phyloP scores from a whole-genome alignment of 1,140 invertebrate genomes.

The Thrips palmi region DNA sequence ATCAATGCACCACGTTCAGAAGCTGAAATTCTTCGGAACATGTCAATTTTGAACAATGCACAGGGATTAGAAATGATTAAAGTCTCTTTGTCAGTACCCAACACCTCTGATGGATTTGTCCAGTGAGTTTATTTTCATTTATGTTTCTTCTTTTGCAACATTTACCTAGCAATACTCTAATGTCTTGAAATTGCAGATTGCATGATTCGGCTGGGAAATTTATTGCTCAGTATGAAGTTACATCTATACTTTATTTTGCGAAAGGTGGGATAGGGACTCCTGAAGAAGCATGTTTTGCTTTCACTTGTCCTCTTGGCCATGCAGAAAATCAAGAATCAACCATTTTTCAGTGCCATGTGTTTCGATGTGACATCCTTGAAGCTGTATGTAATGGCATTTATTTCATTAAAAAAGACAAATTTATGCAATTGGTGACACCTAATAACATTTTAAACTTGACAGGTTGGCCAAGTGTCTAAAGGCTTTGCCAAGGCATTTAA shows the following conservation, averaged over 20 bases:
- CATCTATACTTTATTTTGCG: slow-evolving; percentile 88
- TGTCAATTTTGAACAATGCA: slow-evolving; percentile 72
- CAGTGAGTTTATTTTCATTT: slow-evolving; percentile 34
- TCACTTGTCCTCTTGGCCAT: slow-evolving; percentile 82
- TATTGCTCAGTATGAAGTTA: slow-evolving; percentile 77
- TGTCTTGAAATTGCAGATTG: slow-evolving; percentile 38
- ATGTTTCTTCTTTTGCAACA: slow-evolving; percentile 9
- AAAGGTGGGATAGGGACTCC: slow-evolving; percentile 65
- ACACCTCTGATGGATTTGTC: slow-evolving; percentile 65
- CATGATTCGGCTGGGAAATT: slow-evolving; percentile 73
- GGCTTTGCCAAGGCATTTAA: slow-evolving; percentile 88
- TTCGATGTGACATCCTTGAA: slow-evolving; percentile 90
- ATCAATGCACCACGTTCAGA: slow-evolving; percentile 89
- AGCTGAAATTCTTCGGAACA: slow-evolving; percentile 86
- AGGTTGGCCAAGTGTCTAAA: slow-evolving; percentile 50
- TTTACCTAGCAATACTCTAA: slow-evolving; percentile 1
- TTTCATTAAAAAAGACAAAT: neutral
- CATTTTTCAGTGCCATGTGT: slow-evolving; percentile 93
- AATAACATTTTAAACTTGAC: slow-evolving; percentile 5
- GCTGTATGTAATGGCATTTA: slow-evolving; percentile 54
- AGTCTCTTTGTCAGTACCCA: slow-evolving; percentile 79
- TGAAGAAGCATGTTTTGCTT: slow-evolving; percentile 87
- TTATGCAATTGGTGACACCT: neutral
- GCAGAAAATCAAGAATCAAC: slow-evolving; percentile 66
- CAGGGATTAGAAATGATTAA: slow-evolving; percentile 51